Percentiles rank a stretch among this genome's conserved stretches.
These are phyloP conservation scores for Drosophila maculinotata DNA, from an alignment of 2,888 invertebrate genomes.

Conservation along the genomic window DNA sequence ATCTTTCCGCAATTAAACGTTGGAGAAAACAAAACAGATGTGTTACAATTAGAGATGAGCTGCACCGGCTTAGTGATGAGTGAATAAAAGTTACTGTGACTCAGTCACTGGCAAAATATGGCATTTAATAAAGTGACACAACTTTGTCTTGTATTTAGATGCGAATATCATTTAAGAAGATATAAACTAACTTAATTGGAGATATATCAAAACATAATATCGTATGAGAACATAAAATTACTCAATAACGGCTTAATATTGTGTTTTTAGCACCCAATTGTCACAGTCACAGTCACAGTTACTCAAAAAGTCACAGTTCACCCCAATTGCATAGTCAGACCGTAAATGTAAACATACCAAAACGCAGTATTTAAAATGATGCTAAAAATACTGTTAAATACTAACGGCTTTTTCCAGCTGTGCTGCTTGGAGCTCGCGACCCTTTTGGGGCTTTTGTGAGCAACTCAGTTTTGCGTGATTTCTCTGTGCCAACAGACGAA, in stretches of 20 bases:
- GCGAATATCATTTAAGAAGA: too few species aligned
- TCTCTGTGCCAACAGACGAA: conserved; percentile 52
- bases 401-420: conserved; percentile 35
- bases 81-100: conserved; percentile 20
- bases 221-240: not conserved
- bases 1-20: conserved; percentile 25
- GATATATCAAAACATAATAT: not conserved
- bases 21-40: conserved; percentile 47
- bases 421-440: conserved; percentile 33
- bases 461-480: conserved; percentile 53
- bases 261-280: not conserved
- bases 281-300: not conserved
- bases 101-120: not conserved
- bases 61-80: not conserved
- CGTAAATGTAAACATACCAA: conserved; percentile 6
- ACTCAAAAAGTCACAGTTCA: not conserved
- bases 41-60: conserved; percentile 36
- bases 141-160: too few species aligned
- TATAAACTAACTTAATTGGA: not conserved
- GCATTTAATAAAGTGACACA: not conserved
- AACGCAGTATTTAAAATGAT: not conserved
- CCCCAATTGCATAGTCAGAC: conserved; percentile 6
- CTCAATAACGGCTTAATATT: too few species aligned
- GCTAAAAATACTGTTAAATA: conserved; percentile 17
- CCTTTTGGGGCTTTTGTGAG: conserved; percentile 43